A percentile compares a stretch with the other conserved stretches of the same genome.
Evolutionary conservation across 2,888 invertebrate genomes (phyloP).

Genomic region (Pollenia labialis): DNA sequence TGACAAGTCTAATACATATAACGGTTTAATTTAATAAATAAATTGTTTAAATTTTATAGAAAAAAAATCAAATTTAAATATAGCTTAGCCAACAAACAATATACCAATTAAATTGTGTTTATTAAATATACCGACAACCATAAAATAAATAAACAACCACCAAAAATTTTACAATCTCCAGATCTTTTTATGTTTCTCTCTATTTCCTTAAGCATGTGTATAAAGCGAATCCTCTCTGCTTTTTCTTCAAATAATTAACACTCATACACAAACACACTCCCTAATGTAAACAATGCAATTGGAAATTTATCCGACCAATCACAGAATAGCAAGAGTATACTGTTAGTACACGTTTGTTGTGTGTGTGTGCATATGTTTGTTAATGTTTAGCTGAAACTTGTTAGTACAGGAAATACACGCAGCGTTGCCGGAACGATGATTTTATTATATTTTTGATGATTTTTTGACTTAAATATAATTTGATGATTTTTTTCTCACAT

Average conservation of each 20-base stretch:
- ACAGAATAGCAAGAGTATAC: constrained; percentile 18
- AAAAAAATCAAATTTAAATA: constrained; percentile 31
- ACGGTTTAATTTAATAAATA: neutral
- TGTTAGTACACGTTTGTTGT: neutral
- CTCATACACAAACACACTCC: constrained; percentile 24
- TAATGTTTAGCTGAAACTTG: constrained; percentile 46
- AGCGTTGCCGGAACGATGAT: too few species aligned
- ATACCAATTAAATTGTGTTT: constrained; percentile 30
- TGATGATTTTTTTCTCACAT: neutral
- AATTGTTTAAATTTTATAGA: neutral
- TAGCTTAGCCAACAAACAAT: constrained; percentile 28
- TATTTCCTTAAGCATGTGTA: constrained; percentile 20
- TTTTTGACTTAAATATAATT: neutral
- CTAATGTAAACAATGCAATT: constrained; percentile 59
- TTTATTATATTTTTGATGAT: too few species aligned
- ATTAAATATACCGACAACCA: constrained; percentile 18
- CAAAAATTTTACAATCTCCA: constrained; percentile 5
- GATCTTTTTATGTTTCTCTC: neutral
- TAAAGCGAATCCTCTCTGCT: constrained; percentile 35
- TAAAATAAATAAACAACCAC: constrained; percentile 43
- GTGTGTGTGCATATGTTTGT: constrained; percentile 13
- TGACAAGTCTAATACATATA: too few species aligned
- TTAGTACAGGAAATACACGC: neutral
- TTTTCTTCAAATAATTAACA: constrained; percentile 37
- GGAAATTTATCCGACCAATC: constrained; percentile 73